Evolutionary conservation across 1,140 invertebrate species (phyloP), one percentile per base, ranked within the genome.

Genomic region (Pissodes strobi): DNA sequence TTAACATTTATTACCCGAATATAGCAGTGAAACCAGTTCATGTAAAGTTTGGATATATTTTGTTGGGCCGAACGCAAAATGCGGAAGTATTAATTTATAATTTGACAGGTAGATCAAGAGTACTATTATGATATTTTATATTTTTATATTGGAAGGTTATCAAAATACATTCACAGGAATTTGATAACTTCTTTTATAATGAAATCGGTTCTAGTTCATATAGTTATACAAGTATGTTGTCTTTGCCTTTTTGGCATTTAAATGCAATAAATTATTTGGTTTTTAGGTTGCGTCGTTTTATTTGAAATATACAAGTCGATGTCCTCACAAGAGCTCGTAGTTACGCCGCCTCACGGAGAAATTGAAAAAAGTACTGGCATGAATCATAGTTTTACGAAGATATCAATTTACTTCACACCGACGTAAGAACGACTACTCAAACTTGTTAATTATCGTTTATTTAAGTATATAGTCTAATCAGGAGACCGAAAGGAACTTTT

Each of bases 371-470:
- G 53, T 18, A 63, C 38, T 12, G 65, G 65, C 17, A 39, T 18
- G 18, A 67, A 64, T 18, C 49, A 48, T 5, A 45, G 23, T 22
- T 62, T 58, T 38, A 22, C 52, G 1, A 45, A 51, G 25, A 56
- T 71, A n/a, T 49, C 66, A 10, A 39, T 69, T 27, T 69, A 64
- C 43, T 71, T 71, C 30, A 67, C 62, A n/a, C 64, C 70, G 9
- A 68, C 12, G 70, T 71, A 66, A 56, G 43, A 12, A 53, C n/a
- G n/a, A n/a, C n/a, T n/a, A n/a, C n/a, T n/a, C n/a, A n/a, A n/a
- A n/a, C n/a, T n/a, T n/a, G n/a, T n/a, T n/a, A n/a, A n/a, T n/a
- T n/a, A n/a, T n/a, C n/a, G n/a, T n/a, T n/a, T n/a, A n/a, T n/a
- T n/a, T n/a, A n/a, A n/a, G n/a, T n/a, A n/a, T n/a, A n/a, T n/a